Conservation (phyloP, 2,113 vertebrate genomes). For the Notothenia rossii region DNA sequence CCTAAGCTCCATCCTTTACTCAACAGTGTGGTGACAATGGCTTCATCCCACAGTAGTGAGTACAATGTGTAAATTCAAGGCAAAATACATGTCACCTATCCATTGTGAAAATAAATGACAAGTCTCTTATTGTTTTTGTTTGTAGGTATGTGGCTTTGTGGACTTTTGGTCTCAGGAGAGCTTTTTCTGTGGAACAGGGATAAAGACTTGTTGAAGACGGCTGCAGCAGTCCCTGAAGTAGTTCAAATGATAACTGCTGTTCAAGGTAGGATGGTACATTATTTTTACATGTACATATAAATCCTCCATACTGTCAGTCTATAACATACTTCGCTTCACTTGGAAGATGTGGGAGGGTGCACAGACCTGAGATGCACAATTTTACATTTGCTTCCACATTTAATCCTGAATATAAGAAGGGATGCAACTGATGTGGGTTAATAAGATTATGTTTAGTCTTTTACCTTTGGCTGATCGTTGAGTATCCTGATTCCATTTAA, state of each 20-base stretch:
- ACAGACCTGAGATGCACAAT: background rate
- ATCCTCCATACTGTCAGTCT: background rate
- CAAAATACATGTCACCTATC: background rate
- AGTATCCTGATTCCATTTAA: background rate
- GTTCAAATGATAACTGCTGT: constrained; percentile 75
- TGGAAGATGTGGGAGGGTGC: background rate
- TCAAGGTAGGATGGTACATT: constrained; percentile 78
- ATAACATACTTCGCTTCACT: background rate
- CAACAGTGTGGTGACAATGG: constrained; percentile 86
- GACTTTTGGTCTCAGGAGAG: constrained; percentile 89
- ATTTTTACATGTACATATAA: background rate
- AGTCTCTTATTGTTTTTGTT: background rate
- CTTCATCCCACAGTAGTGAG: constrained; percentile 90
- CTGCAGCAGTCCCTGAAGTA: constrained; percentile 82
- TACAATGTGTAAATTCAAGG: background rate
- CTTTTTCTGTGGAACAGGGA: constrained; percentile 97
- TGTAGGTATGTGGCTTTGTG: constrained; percentile 91
- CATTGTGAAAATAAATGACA: background rate
- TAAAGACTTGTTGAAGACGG: constrained; percentile 87
- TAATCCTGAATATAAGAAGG: too few relatives aligned
- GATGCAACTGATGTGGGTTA: background rate
- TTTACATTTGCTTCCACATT: background rate
- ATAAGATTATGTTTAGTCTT: background rate
- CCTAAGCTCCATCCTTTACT: constrained; percentile 89
- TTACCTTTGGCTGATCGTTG: background rate